Conservation (phyloP, 2,888 invertebrate genomes). For the Mechanitis messenoides region DNA sequence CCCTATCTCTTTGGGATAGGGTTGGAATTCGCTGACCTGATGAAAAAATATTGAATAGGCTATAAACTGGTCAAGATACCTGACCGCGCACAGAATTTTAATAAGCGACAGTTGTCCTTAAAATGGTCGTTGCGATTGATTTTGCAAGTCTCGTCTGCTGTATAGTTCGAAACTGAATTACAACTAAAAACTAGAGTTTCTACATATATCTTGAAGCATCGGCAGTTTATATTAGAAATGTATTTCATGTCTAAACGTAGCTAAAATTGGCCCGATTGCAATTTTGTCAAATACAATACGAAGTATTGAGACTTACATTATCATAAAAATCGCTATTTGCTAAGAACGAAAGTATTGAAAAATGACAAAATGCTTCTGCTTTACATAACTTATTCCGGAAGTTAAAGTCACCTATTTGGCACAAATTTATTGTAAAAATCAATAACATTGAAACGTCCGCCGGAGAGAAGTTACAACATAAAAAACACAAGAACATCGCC, state of each 20-base stretch:
- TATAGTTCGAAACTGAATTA: neutral
- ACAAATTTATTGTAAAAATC: conserved; percentile 1
- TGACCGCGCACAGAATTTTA: conserved; percentile 31
- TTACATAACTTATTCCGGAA: conserved; percentile 7
- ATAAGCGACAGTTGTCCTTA: conserved; percentile 17
- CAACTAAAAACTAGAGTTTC: neutral
- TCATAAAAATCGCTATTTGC: too few relatives aligned
- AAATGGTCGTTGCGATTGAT: conserved; percentile 12
- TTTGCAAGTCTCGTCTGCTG: neutral
- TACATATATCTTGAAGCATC: too few relatives aligned
- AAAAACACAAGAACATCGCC: neutral
- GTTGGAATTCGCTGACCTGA: conserved; percentile 17
- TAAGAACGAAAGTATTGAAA: too few relatives aligned
- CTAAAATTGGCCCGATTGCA: too few relatives aligned
- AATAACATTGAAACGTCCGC: conserved; percentile 2
- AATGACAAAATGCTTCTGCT: neutral
- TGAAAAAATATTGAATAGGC: conserved; percentile 19
- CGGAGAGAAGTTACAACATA: neutral
- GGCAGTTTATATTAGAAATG: too few relatives aligned
- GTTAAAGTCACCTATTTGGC: conserved; percentile 7
- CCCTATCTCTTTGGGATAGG: conserved; percentile 19
- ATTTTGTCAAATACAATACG: too few relatives aligned
- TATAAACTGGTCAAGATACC: conserved; percentile 31
- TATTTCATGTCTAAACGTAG: too few relatives aligned
- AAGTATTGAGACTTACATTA: too few relatives aligned